Evolutionary conservation across 2,797 vertebrate genomes (phyloP), one percentile per base, ranked within the genome.

Genomic region (Pseudocheirus occidentalis): DNA sequence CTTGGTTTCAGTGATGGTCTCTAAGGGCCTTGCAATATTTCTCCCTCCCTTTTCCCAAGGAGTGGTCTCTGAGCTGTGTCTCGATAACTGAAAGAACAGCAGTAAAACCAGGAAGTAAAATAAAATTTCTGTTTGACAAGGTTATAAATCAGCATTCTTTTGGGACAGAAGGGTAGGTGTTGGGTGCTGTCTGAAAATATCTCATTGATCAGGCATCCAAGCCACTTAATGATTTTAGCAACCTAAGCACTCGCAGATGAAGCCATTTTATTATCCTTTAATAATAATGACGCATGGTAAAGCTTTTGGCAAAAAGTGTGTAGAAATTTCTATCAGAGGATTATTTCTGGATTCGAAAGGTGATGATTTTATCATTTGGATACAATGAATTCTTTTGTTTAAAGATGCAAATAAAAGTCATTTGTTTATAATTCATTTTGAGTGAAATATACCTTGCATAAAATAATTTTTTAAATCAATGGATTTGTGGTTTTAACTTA

Each of bases 1-100:
- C 96, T 96, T 97, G 96, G 96, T 98, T 97, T 97, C 95, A 97
- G 73, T 56, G 57, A 14, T 96, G 95, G 96, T 95, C 97, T 93
- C 91, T 28, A 92, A 95, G 50, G 95, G 29, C 93, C 96, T 89
- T 40, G 4, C 2, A 31, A 29, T 55, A 5, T 53, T 93, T 92
- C 52, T 1, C 6, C 50, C 91, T 95, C 28, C 16, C 50, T 9
- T 0, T 9, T 95, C 96, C 96, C 93, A 12, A 58, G 90, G 94
- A 97, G 73, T 40, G 13, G 10, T n/a, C 34, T 89, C 57, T 91
- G 12, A 21, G 53, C 87, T 95, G 89, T 92, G 55, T 28, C 27
- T 54, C 90, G 94, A 96, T 91, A 96, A 94, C 93, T 92, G 93
- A 96, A 93, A 95, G 92, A 58, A 59, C 54, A 91, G 62, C 92